phyloP scores from a whole-genome alignment of 2,888 invertebrate genomes.

The Tuberolachnus salignus region DNA sequence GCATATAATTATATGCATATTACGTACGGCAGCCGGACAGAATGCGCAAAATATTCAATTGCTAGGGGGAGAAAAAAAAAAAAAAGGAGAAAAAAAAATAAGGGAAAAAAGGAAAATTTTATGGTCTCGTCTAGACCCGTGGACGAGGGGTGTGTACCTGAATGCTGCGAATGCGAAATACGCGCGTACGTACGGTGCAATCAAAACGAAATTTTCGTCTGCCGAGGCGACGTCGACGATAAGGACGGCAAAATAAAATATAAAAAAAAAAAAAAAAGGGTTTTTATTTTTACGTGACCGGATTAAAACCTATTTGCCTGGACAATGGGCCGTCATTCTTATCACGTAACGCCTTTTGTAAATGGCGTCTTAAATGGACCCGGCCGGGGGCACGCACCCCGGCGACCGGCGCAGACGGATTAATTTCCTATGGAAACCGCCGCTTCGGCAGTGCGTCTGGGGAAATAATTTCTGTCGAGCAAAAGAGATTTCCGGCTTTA shows the following conservation, averaged over 20 bases:
- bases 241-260: neutral
- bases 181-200: conserved; percentile 46
- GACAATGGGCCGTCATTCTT: conserved; percentile 53
- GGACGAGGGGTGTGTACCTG: neutral
- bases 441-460: conserved; percentile 29
- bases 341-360: conserved; percentile 55
- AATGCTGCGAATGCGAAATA: conserved; percentile 49
- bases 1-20: conserved; percentile 3
- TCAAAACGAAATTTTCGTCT: conserved; percentile 55
- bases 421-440: conserved; percentile 52
- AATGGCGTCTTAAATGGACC: conserved; percentile 51
- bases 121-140: conserved; percentile 46
- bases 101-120: conserved; percentile 10
- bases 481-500: conserved; percentile 34
- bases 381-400: neutral
- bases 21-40: conserved; percentile 2
- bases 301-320: conserved; percentile 55
- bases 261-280: conserved; percentile 27
- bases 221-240: conserved; percentile 6
- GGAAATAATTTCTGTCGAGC: conserved; percentile 45
- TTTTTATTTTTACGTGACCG: conserved; percentile 54
- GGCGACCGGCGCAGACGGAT: conserved; percentile 23
- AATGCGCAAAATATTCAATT: conserved; percentile 46
- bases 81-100: neutral
- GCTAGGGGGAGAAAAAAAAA: neutral